Evolutionary conservation across 2,797 vertebrate species (phyloP).

Genomic region (Spondyliosoma cantharus): DNA sequence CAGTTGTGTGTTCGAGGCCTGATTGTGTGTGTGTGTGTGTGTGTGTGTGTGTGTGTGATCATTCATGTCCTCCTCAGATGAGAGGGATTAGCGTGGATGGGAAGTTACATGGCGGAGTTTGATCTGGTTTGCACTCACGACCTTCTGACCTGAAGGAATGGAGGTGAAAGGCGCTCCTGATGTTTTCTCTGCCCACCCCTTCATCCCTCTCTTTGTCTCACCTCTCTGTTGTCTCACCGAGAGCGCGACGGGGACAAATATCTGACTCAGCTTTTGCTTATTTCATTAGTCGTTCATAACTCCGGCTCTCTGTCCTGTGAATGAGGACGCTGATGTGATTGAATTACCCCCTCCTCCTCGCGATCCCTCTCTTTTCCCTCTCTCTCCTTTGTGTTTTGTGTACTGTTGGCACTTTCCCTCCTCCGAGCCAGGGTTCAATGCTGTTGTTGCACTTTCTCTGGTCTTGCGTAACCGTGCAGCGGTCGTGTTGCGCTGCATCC

Average conservation of each 20-base stretch:
- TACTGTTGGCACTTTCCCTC: constrained; percentile 71
- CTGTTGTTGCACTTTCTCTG: constrained; percentile 77
- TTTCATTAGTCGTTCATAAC: constrained; percentile 79
- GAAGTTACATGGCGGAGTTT: constrained; percentile 23
- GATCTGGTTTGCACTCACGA: background rate
- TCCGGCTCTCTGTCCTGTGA: constrained; percentile 66
- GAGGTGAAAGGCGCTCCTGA: background rate
- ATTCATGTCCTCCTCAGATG: constrained; percentile 35
- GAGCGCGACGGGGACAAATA: constrained; percentile 52
- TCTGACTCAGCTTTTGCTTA: constrained; percentile 79
- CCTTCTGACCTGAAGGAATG: constrained; percentile 41
- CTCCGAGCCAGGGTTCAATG: constrained; percentile 66
- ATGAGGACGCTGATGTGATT: constrained; percentile 78
- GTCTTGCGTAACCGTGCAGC: constrained; percentile 70
- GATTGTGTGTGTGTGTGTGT: background rate
- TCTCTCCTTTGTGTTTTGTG: constrained; percentile 52
- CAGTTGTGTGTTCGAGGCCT: constrained; percentile 31
- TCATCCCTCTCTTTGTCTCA: constrained; percentile 26
- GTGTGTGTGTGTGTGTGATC: constrained; percentile 17
- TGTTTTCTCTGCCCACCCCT: constrained; percentile 25
- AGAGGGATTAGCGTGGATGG: constrained; percentile 30
- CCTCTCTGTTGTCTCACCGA: constrained; percentile 43
- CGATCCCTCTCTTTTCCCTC: constrained; percentile 27
- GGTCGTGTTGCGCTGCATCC: constrained; percentile 66
- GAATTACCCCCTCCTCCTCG: constrained; percentile 64